These are phyloP conservation scores for Tragelaphus oryx DNA, from an alignment of 2,797 vertebrate genomes.

Conservation along the genomic window DNA sequence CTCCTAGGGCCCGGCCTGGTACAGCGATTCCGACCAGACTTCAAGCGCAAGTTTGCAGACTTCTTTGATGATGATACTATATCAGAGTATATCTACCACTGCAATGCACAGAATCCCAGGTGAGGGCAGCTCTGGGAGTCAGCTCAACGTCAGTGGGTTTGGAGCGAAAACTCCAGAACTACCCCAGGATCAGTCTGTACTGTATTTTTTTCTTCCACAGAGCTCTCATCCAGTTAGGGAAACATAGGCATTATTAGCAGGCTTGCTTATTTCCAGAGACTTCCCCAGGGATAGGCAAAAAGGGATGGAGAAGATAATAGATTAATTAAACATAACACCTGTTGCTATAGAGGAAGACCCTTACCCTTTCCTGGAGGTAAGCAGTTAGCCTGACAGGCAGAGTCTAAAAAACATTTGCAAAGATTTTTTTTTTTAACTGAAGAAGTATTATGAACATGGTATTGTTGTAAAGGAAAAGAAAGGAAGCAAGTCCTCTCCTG, in stretches of 20 bases:
- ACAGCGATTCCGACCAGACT: conserved; percentile 91
- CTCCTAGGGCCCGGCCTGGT: conserved; percentile 87
- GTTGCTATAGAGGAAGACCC: neutral
- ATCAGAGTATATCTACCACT: conserved; percentile 94
- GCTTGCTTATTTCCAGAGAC: neutral
- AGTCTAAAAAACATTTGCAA: conserved; percentile 27
- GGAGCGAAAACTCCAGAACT: neutral
- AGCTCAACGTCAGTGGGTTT: fast-evolving
- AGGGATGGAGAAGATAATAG: neutral
- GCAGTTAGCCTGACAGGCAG: neutral
- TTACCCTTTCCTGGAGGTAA: neutral
- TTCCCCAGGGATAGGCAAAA: neutral
- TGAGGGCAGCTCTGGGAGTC: conserved; percentile 48
- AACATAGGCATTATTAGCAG: neutral
- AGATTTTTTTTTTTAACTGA: conserved; percentile 11
- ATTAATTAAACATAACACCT: neutral
- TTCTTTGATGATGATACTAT: conserved; percentile 94
- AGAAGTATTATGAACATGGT: neutral
- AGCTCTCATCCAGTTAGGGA: neutral
- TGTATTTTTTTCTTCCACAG: neutral
- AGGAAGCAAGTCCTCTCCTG: neutral
- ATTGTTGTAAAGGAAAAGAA: conserved; percentile 20
- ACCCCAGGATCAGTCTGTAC: neutral
- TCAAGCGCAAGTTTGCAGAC: conserved; percentile 91
- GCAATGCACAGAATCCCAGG: conserved; percentile 94